Base-by-base conservation (phyloP, 1,140 invertebrate genomes). In the Eueides isabella region DNA sequence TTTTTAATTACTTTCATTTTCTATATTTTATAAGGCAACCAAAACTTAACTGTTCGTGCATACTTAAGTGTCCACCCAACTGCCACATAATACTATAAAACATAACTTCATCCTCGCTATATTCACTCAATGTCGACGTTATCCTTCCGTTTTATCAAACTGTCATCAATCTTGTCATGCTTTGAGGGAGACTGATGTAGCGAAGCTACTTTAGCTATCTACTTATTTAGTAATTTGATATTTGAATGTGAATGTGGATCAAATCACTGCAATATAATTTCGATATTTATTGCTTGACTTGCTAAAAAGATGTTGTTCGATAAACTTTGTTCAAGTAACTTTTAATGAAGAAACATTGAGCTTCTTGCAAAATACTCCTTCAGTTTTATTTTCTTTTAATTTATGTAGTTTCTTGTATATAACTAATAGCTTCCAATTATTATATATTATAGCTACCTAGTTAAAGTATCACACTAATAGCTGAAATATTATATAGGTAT, bases 81-180 rank as follows among this genome's bases (percentile, higher is more conserved):
- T 33, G 48, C 30, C 48, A 33, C n/a, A 28, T 74, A 68, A 62
- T 64, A 48, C 26, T 67, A 62, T 41, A 44, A 29, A 61, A 41
- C 48, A 66, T 67, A 61, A 63, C 35, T 71, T 75, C 35, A 71
- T 75, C 67, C 76, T 64, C 71, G 48, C 67, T 48, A 73, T 71
- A 77, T 75, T 77, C 73, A 70, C 71, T 74, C 65, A 71, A 61
- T 76, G 69, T 72, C 72, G 70, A 76, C 72, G 71, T 75, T 80
- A 80, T 80, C 74, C 71, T 74, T 80, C 72, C 75, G 74, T 72
- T 77, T 74, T 77, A 75, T 80, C 71, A 77, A 80, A 75, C 63
- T 73, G 76, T 68, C 76, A 80, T 80, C 78, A 77, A 80, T 80
- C 78, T 80, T 80, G 73, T 72, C 72, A 75, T 75, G 68, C 65